A percentile compares a stretch with the other conserved stretches of the same genome.
Evolutionary conservation across 2,888 invertebrate species (phyloP).

Genomic region (Pinctada fucata): DNA sequence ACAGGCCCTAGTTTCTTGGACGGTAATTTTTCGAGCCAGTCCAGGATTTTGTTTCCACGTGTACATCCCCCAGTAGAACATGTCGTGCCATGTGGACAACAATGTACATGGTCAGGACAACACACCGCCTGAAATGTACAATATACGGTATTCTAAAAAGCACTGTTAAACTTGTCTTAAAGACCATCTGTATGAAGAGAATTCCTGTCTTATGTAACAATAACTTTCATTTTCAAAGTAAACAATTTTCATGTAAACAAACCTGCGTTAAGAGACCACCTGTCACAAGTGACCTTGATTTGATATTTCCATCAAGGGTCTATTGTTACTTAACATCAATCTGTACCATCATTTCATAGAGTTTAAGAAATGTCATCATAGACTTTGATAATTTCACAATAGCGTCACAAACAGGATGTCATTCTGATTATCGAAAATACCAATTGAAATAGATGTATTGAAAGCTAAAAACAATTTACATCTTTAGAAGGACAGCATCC

Average conservation of each 20-base stretch:
- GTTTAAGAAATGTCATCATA: too few species aligned
- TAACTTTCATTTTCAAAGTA: too few species aligned
- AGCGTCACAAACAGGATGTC: too few species aligned
- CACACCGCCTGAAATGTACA: conserved; percentile 47
- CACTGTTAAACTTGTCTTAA: too few species aligned
- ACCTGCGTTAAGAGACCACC: too few species aligned
- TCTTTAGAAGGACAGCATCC: conserved; percentile 58
- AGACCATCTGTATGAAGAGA: too few species aligned
- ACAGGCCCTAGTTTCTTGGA: background rate
- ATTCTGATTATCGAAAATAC: too few species aligned
- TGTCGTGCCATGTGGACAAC: conserved; percentile 45
- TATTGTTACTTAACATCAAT: background rate
- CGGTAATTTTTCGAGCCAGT: conserved; percentile 15
- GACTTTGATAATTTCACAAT: background rate
- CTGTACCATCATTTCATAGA: background rate
- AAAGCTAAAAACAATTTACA: conserved; percentile 10
- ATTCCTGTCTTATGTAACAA: too few species aligned
- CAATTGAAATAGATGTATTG: background rate
- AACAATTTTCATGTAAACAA: too few species aligned
- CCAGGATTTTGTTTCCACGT: background rate
- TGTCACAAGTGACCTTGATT: too few species aligned
- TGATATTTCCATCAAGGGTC: too few species aligned
- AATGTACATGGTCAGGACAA: conserved; percentile 53
- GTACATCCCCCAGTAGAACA: conserved; percentile 35
- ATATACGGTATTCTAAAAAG: too few species aligned